phyloP scores from a whole-genome alignment of 1,140 invertebrate species.

The Saxidomus purpurata region DNA sequence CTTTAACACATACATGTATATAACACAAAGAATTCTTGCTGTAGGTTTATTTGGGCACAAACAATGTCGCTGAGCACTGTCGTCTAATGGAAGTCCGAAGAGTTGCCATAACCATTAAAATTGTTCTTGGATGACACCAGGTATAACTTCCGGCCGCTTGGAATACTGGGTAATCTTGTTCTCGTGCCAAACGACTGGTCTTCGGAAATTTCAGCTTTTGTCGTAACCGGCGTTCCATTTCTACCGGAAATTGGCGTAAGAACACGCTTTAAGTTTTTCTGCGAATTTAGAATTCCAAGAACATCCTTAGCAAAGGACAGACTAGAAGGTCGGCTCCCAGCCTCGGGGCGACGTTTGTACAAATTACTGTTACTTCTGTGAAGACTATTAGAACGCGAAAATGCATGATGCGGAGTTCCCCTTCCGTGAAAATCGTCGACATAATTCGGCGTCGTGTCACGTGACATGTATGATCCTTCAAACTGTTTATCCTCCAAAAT shows the following conservation, averaged over 20 bases:
- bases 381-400: conserved; percentile 58
- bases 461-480: conserved; percentile 64
- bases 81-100: not conserved
- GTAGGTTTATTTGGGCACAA: not conserved
- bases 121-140: conserved; percentile 45
- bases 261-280: conserved; percentile 54
- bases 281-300: conserved; percentile 11
- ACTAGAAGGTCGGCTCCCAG: not conserved
- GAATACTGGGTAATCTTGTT: conserved; percentile 65
- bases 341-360: conserved; percentile 53
- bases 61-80: not conserved
- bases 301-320: conserved; percentile 31
- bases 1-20: no score
- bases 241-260: conserved; percentile 61
- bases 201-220: conserved; percentile 39
- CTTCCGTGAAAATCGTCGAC: conserved; percentile 28
- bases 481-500: conserved; percentile 55
- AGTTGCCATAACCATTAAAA: conserved; percentile 31
- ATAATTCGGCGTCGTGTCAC: conserved; percentile 60
- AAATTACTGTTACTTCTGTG: conserved; percentile 57
- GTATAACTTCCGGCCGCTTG: conserved; percentile 60
- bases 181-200: not conserved
- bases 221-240: conserved; percentile 34
- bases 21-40: not conserved
- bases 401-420: not conserved